Evolutionary conservation across 2,888 invertebrate species (phyloP), one percentile per base, ranked within the genome.

Genomic region (Andrena dorsata): DNA sequence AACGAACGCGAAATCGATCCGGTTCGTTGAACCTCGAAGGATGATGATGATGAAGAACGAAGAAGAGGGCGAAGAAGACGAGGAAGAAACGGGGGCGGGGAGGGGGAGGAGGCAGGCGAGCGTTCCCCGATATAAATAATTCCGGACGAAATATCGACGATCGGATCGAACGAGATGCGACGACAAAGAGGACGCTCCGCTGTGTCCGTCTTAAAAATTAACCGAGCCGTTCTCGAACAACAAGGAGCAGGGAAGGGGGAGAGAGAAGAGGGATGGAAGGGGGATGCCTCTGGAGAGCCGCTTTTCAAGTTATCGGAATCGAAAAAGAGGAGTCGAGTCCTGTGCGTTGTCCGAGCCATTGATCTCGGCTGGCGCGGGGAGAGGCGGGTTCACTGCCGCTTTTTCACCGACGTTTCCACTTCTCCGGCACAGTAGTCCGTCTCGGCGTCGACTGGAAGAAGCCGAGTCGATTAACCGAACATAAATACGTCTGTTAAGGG

Each of bases 401-500:
- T 83, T 83, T 83, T 82, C 83, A 83, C 47, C 79, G 78, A 60
- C 66, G 71, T 79, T 83, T 82, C 83, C 69, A 79, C 82, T 83
- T 72, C 75, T 83, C 71, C 70, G 73, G 60, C 71, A 32, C 73
- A 56, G 56, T 56, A 56, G 78, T 82, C 49, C 10, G 69, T 32
- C 73, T 30, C 49, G 64, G 35, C 76, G 60, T 73, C 72, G 82
- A 69, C 61, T 71, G 56, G 63, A 68, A 72, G 51, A 72, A 66
- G 63, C 73, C 65, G 76, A 76, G 73, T 83, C 80, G 80, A 83
- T 83, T 82, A 79, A 83, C 74, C 83, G 74, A 75, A 75, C 82
- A 75, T 82, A 83, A 83, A 82, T 83, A 83, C 75, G 64, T 79
- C 74, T 79, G 78, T 77, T 77, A 47, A 56, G 64, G 69, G 53